These are phyloP conservation scores for Oreotragus oreotragus DNA, from an alignment of 2,113 vertebrate genomes.

Conservation along the genomic window DNA sequence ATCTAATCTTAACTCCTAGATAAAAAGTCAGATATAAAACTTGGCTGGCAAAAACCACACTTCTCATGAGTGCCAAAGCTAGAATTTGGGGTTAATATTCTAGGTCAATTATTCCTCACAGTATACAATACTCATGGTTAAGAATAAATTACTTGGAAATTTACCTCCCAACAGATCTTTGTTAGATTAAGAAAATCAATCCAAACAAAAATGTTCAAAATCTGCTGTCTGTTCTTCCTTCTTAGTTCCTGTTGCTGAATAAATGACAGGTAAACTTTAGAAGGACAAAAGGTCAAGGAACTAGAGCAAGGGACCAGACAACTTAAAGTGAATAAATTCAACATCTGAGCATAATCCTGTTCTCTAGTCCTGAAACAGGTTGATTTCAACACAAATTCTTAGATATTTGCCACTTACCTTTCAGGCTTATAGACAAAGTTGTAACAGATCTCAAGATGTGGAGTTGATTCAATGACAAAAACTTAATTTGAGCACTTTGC, in stretches of 20 bases:
- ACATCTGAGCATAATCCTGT: neutral
- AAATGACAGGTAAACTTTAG: neutral
- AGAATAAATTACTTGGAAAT: conserved; percentile 16
- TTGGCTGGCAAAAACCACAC: neutral
- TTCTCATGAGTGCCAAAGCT: neutral
- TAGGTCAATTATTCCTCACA: neutral
- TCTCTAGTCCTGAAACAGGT: neutral
- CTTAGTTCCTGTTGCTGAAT: neutral
- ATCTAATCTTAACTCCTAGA: conserved; percentile 13
- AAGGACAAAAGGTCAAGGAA: neutral
- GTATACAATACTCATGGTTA: neutral
- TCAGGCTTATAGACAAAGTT: neutral
- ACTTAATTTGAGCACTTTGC: neutral
- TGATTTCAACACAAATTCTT: conserved; percentile 1
- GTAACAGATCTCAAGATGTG: neutral
- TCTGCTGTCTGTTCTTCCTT: conserved; percentile 20
- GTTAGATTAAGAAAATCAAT: neutral
- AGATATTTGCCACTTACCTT: conserved; percentile 20
- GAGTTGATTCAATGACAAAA: neutral
- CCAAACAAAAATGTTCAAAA: neutral
- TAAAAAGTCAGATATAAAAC: neutral
- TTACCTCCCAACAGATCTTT: neutral
- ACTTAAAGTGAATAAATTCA: neutral
- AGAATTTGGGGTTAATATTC: neutral
- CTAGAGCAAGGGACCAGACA: neutral